These are phyloP conservation scores for Bambusicola thoracicus DNA, from an alignment of 2,113 vertebrate species.

Conservation along the genomic window DNA sequence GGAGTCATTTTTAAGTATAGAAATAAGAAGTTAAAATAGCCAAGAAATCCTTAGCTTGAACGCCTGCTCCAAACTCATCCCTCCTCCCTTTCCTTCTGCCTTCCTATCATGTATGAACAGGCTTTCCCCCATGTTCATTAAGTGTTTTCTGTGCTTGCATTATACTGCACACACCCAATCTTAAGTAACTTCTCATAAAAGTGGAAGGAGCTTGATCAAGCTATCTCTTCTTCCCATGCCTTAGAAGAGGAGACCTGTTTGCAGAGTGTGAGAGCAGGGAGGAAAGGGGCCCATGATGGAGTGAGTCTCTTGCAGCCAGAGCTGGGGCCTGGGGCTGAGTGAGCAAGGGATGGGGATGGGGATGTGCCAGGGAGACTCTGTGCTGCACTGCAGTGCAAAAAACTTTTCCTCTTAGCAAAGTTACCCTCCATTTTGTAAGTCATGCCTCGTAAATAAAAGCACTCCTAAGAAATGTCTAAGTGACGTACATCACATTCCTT, in stretches of 20 bases:
- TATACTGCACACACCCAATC: not conserved
- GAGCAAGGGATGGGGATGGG: not conserved
- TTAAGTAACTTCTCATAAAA: not conserved
- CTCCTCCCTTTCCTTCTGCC: not conserved
- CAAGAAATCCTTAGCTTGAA: constrained; percentile 6
- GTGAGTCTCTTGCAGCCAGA: not conserved
- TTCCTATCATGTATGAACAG: not conserved
- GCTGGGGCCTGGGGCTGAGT: not conserved
- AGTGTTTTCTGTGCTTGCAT: not conserved
- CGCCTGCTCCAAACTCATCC: not conserved
- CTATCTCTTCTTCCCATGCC: not conserved
- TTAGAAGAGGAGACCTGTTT: not conserved
- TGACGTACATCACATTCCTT: not conserved
- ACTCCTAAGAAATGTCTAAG: not conserved
- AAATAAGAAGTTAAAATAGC: constrained; percentile 12
- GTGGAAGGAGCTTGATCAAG: accelerated
- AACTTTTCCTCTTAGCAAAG: not conserved
- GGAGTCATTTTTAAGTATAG: constrained; percentile 24
- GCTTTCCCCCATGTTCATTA: not conserved
- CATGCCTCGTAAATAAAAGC: not conserved
- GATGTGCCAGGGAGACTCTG: not conserved
- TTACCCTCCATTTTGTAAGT: not conserved
- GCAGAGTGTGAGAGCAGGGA: no score
- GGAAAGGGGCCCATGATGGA: not conserved
- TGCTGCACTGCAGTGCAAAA: not conserved